phyloP scores from a whole-genome alignment of 2,888 invertebrate species.

The Sturmia bella region DNA sequence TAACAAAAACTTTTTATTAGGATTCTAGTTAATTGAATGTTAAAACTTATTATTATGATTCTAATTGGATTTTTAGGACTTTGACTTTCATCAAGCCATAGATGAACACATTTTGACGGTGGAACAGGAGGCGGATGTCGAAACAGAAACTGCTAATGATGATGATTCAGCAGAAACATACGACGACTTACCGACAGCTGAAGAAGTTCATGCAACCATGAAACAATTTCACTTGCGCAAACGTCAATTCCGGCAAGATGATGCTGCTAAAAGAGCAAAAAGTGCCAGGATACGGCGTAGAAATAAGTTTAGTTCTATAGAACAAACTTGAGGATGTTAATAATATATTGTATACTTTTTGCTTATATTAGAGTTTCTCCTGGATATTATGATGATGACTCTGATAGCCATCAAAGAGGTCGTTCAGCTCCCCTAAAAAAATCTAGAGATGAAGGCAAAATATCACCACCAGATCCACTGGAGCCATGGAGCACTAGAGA shows the following conservation, averaged over 20 bases:
- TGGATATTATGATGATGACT: conserved; percentile 76
- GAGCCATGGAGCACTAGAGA: conserved; percentile 89
- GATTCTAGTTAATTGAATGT: too few relatives aligned
- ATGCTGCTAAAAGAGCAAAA: conserved; percentile 77
- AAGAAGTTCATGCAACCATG: conserved; percentile 81
- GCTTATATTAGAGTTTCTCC: conserved; percentile 77
- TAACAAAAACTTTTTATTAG: too few relatives aligned
- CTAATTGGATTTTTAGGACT: neutral
- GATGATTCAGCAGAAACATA: conserved; percentile 65
- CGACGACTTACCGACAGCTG: conserved; percentile 78
- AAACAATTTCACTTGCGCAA: conserved; percentile 80
- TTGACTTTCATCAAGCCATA: conserved; percentile 77
- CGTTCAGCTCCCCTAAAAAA: conserved; percentile 76
- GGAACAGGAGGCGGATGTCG: conserved; percentile 78
- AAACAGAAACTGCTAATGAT: conserved; percentile 77
- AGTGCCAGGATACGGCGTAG: conserved; percentile 78
- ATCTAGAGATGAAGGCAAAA: conserved; percentile 73
- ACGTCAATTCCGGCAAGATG: conserved; percentile 78
- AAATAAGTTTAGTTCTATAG: conserved; percentile 74
- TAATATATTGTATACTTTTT: neutral
- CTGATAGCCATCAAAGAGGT: conserved; percentile 69
- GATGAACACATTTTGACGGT: conserved; percentile 77
- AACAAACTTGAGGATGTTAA: neutral
- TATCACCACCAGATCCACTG: conserved; percentile 85
- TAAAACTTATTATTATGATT: too few relatives aligned